Percentiles rank a stretch among this genome's conserved stretches.
phyloP scores from a whole-genome alignment of 92 coral and sea anemone genomes.

The Bergia puertoricense region DNA sequence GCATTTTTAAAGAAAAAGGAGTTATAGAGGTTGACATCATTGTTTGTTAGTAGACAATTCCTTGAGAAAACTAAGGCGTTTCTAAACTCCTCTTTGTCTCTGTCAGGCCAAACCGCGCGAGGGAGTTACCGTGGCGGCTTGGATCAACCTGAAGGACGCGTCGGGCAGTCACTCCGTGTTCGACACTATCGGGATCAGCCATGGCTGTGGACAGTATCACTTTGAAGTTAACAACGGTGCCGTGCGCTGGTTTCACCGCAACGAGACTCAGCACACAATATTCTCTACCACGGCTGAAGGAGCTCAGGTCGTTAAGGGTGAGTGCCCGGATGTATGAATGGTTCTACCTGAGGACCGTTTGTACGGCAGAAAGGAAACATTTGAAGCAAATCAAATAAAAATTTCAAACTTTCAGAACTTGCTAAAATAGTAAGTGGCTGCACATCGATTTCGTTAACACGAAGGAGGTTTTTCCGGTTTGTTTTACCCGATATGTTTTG shows the following conservation, averaged over 20 bases:
- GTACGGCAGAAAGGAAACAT: background rate
- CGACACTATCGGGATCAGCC: constrained; percentile 93
- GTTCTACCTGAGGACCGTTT: background rate
- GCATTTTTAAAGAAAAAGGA: too few species aligned
- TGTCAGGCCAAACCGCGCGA: constrained; percentile 71
- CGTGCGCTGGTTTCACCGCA: constrained; percentile 98
- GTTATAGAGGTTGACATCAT: too few species aligned
- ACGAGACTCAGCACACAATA: constrained; percentile 87
- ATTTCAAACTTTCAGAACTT: background rate
- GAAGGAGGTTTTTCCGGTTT: too few species aligned
- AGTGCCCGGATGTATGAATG: background rate
- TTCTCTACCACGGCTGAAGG: constrained; percentile 92
- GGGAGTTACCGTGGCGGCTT: constrained; percentile 87
- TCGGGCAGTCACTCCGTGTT: constrained; percentile 95
- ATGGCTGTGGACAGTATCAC: constrained; percentile 95
- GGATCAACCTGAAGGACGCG: constrained; percentile 79
- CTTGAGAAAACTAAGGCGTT: background rate
- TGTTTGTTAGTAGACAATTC: background rate
- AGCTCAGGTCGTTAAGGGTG: constrained; percentile 75
- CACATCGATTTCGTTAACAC: too few species aligned
- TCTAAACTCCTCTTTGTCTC: background rate
- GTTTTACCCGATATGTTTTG: too few species aligned
- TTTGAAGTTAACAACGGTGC: constrained; percentile 92
- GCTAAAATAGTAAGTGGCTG: background rate
- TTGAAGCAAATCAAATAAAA: too few species aligned